A percentile compares a stretch with the other conserved stretches of the same genome.
Evolutionary conservation across 1,140 invertebrate species (phyloP).

Genomic region (Drosophila parabipectinata): DNA sequence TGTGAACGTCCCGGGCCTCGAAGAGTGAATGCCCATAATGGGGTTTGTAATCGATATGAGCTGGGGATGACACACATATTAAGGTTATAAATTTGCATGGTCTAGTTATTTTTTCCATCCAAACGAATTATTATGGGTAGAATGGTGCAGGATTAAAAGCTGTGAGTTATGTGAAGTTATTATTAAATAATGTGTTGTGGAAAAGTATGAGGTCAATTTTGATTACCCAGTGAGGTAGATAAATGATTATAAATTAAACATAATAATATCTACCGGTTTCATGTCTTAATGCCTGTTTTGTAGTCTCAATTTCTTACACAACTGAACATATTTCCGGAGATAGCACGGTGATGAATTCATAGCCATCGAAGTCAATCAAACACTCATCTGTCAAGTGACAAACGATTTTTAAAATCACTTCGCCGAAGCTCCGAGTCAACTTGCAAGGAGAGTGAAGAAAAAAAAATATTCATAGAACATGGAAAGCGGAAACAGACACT

Average conservation of each 20-base stretch:
- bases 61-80: conserved; percentile 50
- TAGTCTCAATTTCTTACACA: neutral
- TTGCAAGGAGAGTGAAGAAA: conserved; percentile 12
- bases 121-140: neutral
- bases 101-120: conserved; percentile 35
- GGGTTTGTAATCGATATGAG: conserved; percentile 29
- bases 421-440: conserved; percentile 37
- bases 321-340: neutral
- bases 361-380: conserved; percentile 74
- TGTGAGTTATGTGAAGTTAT: conserved; percentile 16
- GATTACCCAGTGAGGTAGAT: neutral
- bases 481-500: conserved; percentile 82
- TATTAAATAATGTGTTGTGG: conserved; percentile 16
- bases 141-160: conserved; percentile 8
- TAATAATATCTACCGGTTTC: neutral
- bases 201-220: neutral
- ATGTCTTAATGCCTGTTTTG: neutral
- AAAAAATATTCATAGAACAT: conserved; percentile 54
- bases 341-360: conserved; percentile 41
- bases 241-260: neutral
- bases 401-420: conserved; percentile 82
- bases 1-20: conserved; percentile 32
- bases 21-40: conserved; percentile 18
- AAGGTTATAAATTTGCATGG: conserved; percentile 51
- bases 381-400: conserved; percentile 77